Conservation (phyloP, 2,113 vertebrate genomes). For the Aleadryas rufinucha region DNA sequence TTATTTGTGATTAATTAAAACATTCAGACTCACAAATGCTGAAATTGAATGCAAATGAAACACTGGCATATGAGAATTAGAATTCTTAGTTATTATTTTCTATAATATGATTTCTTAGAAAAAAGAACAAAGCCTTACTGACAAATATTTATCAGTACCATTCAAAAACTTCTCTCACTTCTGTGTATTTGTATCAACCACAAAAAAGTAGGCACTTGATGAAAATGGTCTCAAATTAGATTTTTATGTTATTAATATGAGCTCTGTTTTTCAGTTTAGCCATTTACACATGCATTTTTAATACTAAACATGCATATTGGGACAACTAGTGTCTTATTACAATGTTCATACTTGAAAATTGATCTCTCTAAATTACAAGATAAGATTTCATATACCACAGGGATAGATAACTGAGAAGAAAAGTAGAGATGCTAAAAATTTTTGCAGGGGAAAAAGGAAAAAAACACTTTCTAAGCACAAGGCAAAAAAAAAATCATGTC, state of each 20-base stretch:
- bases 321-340: background rate
- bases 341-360: background rate
- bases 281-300: background rate
- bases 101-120: background rate
- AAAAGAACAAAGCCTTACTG: background rate
- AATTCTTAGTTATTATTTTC: background rate
- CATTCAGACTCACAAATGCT: background rate
- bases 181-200: background rate
- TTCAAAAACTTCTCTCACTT: background rate
- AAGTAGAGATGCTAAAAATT: background rate
- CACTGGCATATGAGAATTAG: background rate
- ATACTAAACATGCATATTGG: background rate
- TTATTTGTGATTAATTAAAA: background rate
- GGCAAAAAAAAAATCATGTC: background rate
- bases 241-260: background rate
- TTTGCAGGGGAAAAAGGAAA: background rate
- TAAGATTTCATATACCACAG: background rate
- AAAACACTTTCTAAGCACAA: background rate
- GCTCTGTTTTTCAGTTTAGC: background rate
- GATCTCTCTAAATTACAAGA: background rate
- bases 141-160: background rate
- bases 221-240: background rate
- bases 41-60: background rate
- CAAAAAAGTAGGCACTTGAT: background rate
- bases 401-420: background rate